Evolutionary conservation across 1,140 invertebrate genomes (phyloP).

Genomic region (Drosophila lowei): DNA sequence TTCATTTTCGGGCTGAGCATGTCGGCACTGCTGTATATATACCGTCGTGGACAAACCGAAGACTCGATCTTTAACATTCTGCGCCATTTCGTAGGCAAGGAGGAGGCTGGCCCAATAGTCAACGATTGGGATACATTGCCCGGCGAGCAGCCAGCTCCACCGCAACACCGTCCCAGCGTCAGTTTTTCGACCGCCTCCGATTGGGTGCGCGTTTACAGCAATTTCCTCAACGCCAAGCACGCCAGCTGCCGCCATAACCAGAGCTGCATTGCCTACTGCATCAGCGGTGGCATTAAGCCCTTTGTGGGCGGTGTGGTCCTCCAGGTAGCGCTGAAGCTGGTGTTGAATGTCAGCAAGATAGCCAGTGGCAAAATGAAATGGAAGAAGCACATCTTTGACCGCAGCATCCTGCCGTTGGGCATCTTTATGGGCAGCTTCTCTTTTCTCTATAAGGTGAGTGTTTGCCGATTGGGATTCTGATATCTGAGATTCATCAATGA

Average conservation of each 20-base stretch:
- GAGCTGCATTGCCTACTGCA: slow-evolving; percentile 86
- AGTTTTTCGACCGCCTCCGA: slow-evolving; percentile 57
- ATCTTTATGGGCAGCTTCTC: slow-evolving; percentile 87
- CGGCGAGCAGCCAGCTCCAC: slow-evolving; percentile 42
- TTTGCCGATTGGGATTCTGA: background rate
- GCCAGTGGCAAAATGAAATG: slow-evolving; percentile 84
- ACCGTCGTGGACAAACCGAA: slow-evolving; percentile 83
- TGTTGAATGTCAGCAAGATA: slow-evolving; percentile 83
- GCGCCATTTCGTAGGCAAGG: slow-evolving; percentile 87
- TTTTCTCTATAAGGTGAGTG: slow-evolving; percentile 86
- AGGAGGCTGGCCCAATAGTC: slow-evolving; percentile 84
- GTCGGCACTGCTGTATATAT: slow-evolving; percentile 86
- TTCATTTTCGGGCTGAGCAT: slow-evolving; percentile 87
- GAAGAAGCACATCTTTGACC: slow-evolving; percentile 84
- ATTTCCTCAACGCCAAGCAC: slow-evolving; percentile 83
- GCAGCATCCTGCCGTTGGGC: slow-evolving; percentile 85
- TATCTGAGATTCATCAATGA: background rate
- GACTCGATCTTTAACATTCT: slow-evolving; percentile 88
- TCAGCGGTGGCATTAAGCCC: slow-evolving; percentile 85
- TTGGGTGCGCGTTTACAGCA: slow-evolving; percentile 66
- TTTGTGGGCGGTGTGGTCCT: slow-evolving; percentile 85
- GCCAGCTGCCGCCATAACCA: slow-evolving; percentile 85
- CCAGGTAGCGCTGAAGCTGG: slow-evolving; percentile 85
- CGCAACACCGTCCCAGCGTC: slow-evolving; percentile 46
- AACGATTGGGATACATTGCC: slow-evolving; percentile 1